Evolutionary conservation across 2,888 invertebrate species (phyloP).

Genomic region (Andrena dorsata): DNA sequence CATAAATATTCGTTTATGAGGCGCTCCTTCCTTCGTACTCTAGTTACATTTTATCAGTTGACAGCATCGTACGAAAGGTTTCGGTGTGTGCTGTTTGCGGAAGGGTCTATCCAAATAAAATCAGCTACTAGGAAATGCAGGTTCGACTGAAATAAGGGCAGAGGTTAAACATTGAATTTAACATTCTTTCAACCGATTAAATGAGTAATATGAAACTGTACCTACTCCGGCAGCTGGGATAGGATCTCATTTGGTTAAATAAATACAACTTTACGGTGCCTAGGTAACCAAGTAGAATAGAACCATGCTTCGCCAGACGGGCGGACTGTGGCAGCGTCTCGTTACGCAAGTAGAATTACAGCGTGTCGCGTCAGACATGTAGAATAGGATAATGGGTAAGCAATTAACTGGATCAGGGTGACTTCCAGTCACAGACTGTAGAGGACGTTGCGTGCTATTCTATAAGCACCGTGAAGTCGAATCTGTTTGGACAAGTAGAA

Average conservation of each 20-base stretch:
- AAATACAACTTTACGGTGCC: not conserved
- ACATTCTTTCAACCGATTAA: not conserved
- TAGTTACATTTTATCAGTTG: slow-evolving; percentile 19
- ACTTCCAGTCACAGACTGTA: not conserved
- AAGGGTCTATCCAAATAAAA: not conserved
- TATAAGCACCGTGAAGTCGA: slow-evolving; percentile 18
- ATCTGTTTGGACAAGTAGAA: not conserved
- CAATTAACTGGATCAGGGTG: slow-evolving; percentile 23
- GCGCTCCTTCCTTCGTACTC: not conserved
- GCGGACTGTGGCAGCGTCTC: not conserved
- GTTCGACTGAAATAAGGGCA: not conserved
- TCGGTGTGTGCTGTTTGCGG: not conserved
- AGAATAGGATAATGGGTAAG: slow-evolving; percentile 23
- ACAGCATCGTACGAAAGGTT: not conserved
- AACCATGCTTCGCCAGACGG: not conserved
- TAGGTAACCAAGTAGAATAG: not conserved
- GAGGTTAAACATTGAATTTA: not conserved
- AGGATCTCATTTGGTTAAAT: not conserved
- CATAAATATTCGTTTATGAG: slow-evolving; percentile 46
- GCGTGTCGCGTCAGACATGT: slow-evolving; percentile 8
- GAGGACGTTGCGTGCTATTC: not conserved
- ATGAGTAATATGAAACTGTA: not conserved
- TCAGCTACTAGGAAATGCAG: not conserved
- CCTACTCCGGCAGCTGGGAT: not conserved
- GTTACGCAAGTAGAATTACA: not conserved